Evolutionary conservation across 1,140 invertebrate genomes (phyloP).

Genomic region (Cydia pomonella): DNA sequence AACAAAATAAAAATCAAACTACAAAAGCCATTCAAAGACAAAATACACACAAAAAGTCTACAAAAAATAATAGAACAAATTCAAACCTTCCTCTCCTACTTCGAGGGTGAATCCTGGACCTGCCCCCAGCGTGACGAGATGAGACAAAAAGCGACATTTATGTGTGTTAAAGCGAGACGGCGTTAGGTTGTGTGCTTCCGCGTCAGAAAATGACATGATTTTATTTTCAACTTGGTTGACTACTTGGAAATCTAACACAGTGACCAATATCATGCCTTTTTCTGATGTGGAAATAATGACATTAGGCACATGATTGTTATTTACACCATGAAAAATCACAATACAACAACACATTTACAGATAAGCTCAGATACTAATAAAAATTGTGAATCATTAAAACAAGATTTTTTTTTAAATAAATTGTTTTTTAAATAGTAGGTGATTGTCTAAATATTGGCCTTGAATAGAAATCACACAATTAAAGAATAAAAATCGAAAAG

Average conservation of each 20-base stretch:
- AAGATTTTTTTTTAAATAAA: not conserved
- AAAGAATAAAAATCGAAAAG: conserved; percentile 35
- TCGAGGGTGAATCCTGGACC: conserved; percentile 72
- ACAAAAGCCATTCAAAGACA: conserved; percentile 32
- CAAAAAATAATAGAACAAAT: conserved; percentile 49
- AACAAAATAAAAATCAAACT: not conserved
- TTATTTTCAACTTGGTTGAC: not conserved
- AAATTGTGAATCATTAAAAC: not conserved
- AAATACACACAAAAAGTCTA: conserved; percentile 49
- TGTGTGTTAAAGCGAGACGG: conserved; percentile 74
- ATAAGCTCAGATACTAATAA: conserved; percentile 11
- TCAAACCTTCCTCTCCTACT: conserved; percentile 78
- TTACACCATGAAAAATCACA: conserved; percentile 25
- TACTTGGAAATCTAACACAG: not conserved
- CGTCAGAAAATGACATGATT: conserved; percentile 15
- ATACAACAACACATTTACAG: not conserved
- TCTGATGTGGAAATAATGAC: not conserved
- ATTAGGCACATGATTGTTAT: conserved; percentile 24
- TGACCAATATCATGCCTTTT: not conserved
- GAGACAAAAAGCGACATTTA: conserved; percentile 78
- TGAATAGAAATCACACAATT: not conserved
- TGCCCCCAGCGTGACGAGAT: conserved; percentile 64
- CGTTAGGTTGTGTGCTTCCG: conserved; percentile 47
- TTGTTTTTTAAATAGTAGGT: not conserved
- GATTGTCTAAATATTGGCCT: not conserved